A percentile compares a stretch with the other conserved stretches of the same genome.
These are phyloP conservation scores for Tauraco hartlaubi DNA, from an alignment of 2,797 vertebrate species.

Conservation along the genomic window DNA sequence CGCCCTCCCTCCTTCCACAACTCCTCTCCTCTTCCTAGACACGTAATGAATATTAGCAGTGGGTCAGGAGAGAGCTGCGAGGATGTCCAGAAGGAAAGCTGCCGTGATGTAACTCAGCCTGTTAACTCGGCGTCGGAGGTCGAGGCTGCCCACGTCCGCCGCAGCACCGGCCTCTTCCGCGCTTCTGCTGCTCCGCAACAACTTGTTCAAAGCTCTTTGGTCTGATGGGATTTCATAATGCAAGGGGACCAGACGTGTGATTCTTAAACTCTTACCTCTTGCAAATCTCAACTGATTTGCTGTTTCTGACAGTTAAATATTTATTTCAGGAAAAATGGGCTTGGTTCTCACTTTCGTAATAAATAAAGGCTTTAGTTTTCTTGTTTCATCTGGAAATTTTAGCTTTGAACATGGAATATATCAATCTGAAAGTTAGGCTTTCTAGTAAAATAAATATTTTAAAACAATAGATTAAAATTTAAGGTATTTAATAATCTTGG, in stretches of 20 bases:
- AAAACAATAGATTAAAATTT: constrained; percentile 36
- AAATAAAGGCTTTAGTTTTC: background rate
- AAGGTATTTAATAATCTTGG: constrained; percentile 24
- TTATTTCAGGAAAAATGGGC: background rate
- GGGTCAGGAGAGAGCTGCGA: background rate
- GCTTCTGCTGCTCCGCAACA: background rate
- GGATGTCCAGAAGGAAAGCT: background rate
- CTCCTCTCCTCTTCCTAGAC: background rate
- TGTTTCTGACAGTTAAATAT: background rate
- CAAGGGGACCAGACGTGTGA: fast-evolving
- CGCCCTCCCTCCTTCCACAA: background rate
- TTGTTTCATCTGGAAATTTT: background rate
- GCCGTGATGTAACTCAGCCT: fast-evolving
- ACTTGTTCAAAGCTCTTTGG: background rate
- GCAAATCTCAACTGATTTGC: background rate
- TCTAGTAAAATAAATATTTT: constrained; percentile 53
- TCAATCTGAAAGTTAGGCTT: background rate
- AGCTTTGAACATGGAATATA: background rate
- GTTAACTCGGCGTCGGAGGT: fast-evolving
- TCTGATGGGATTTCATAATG: background rate
- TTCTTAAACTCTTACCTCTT: background rate
- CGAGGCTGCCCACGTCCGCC: fast-evolving
- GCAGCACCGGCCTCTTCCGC: fast-evolving
- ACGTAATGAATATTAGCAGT: background rate
- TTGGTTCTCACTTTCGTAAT: background rate